A percentile compares a stretch with the other conserved stretches of the same genome.
These are phyloP conservation scores for Vireo altiloquus DNA, from an alignment of 2,113 vertebrate genomes.

Conservation along the genomic window DNA sequence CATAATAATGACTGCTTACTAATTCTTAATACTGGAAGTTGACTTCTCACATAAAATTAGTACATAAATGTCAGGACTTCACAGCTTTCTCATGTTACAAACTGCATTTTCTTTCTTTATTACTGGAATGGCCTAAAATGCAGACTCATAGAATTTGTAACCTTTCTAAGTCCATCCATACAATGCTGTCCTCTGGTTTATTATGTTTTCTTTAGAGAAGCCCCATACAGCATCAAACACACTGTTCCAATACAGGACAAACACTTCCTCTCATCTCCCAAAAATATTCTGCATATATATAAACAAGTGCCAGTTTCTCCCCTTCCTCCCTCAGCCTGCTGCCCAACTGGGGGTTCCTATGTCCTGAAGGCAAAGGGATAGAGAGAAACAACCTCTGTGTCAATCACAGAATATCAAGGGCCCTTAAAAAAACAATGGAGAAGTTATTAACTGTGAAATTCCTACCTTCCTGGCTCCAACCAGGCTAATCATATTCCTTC, in stretches of 20 bases:
- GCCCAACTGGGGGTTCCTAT: neutral
- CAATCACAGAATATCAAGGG: slow-evolving; percentile 38
- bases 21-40: neutral
- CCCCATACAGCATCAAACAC: neutral
- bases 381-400: neutral
- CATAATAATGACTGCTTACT: neutral
- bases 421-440: slow-evolving; percentile 38
- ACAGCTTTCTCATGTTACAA: neutral
- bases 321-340: neutral
- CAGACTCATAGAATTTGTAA: neutral
- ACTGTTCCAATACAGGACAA: neutral
- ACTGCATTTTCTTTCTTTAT: neutral
- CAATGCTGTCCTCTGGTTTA: neutral
- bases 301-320: neutral
- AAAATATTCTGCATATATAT: neutral
- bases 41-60: neutral
- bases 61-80: neutral
- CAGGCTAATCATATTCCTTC: slow-evolving; percentile 48
- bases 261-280: neutral
- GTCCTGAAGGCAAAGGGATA: slow-evolving; percentile 17
- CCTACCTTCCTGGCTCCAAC: slow-evolving; percentile 56
- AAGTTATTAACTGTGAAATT: slow-evolving; percentile 63
- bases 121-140: neutral
- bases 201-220: neutral
- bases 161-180: neutral